Percentiles rank a stretch among this genome's conserved stretches.
Conservation (phyloP, 37 sponge, comb jelly and placozoan species). For the Chondrosia reniformis region DNA sequence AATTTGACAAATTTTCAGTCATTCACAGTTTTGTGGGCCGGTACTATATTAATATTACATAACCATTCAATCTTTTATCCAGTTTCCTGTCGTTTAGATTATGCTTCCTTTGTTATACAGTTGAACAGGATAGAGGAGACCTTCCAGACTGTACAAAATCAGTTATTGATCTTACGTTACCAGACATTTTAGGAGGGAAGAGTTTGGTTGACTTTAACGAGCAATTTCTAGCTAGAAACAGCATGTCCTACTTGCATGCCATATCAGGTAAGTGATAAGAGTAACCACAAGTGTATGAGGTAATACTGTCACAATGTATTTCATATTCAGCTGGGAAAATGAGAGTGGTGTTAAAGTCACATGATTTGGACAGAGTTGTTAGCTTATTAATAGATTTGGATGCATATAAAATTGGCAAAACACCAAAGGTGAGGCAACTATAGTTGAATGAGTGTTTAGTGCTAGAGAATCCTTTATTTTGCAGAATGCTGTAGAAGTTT, state of each 20-base stretch:
- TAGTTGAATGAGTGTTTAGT: neutral
- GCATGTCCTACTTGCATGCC: conserved; percentile 62
- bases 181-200: conserved; percentile 41
- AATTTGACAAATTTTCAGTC: too few species aligned
- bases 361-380: too few species aligned
- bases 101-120: neutral
- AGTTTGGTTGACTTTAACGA: conserved; percentile 40
- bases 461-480: neutral
- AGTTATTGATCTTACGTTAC: conserved; percentile 48
- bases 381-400: too few species aligned
- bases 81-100: neutral
- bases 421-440: neutral
- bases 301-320: too few species aligned
- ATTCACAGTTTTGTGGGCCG: too few species aligned
- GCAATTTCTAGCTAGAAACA: conserved; percentile 52
- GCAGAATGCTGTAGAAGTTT: too few species aligned
- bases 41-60: neutral
- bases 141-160: conserved; percentile 29
- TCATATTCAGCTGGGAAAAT: too few species aligned
- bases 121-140: neutral
- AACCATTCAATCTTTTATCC: neutral
- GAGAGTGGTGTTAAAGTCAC: too few species aligned
- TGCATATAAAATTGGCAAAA: too few species aligned
- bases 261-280: conserved; percentile 45
- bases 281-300: neutral